phyloP scores from a whole-genome alignment of 23 tunicate genomes.

The Ciona savignyi region DNA sequence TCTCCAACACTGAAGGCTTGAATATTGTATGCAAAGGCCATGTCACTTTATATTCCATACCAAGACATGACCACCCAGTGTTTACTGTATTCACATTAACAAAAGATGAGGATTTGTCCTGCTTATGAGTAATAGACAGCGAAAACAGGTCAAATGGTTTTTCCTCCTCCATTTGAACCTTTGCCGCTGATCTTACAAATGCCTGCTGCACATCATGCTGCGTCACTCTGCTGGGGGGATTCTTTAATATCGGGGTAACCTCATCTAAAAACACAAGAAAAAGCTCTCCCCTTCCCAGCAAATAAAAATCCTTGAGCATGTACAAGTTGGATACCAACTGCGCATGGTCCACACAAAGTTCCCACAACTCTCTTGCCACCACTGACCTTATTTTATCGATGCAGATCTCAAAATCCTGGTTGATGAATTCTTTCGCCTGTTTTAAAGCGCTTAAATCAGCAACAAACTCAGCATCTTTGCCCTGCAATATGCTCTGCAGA shows the following conservation, averaged over 20 bases:
- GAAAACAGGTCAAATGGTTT: slow-evolving; percentile 53
- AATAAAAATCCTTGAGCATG: slow-evolving; percentile 75
- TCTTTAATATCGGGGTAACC: slow-evolving; percentile 47
- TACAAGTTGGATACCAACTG: slow-evolving; percentile 50
- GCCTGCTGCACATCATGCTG: slow-evolving; percentile 84
- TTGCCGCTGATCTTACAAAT: slow-evolving; percentile 73
- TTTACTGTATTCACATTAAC: slow-evolving; percentile 26
- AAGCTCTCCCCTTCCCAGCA: slow-evolving; percentile 86
- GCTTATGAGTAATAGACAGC: slow-evolving; percentile 20
- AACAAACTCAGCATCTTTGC: slow-evolving; percentile 48
- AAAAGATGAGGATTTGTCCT: slow-evolving; percentile 7
- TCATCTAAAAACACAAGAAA: slow-evolving; percentile 81
- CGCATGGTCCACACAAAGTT: slow-evolving; percentile 77
- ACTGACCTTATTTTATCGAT: slow-evolving; percentile 70
- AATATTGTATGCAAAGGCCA: slow-evolving; percentile 97
- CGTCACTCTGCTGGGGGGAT: slow-evolving; percentile 65
- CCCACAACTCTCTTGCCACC: slow-evolving; percentile 82
- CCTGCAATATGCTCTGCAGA: slow-evolving; percentile 44
- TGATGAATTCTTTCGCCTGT: slow-evolving; percentile 46
- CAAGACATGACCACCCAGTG: slow-evolving; percentile 77
- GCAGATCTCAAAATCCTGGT: slow-evolving; percentile 59
- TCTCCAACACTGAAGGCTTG: slow-evolving; percentile 55
- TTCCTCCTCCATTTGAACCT: slow-evolving; percentile 71
- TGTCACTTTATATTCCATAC: slow-evolving; percentile 62
- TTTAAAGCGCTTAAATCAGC: slow-evolving; percentile 34